A percentile compares a stretch with the other conserved stretches of the same genome.
phyloP scores from a whole-genome alignment of 2,113 vertebrate species.

The Ameiurus melas region DNA sequence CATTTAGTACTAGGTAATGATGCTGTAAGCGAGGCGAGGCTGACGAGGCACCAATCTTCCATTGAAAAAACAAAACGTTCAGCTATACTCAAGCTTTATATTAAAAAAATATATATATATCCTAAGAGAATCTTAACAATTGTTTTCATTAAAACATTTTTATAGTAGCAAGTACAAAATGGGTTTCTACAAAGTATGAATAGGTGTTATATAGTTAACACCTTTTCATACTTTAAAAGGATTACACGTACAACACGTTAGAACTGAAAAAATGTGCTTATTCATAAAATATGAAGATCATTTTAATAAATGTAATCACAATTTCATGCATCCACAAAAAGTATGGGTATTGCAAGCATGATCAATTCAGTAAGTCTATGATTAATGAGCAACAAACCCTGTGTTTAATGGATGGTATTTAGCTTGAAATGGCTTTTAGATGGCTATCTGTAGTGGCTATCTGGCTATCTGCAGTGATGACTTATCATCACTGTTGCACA shows the following conservation, averaged over 20 bases:
- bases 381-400: background rate
- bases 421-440: slow-evolving; percentile 9
- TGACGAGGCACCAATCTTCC: background rate
- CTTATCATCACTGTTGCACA: background rate
- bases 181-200: background rate
- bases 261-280: background rate
- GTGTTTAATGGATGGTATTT: background rate
- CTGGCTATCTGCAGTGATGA: background rate
- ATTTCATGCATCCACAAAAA: background rate
- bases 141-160: background rate
- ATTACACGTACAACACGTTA: background rate
- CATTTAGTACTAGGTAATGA: slow-evolving; percentile 3
- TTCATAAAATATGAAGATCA: background rate
- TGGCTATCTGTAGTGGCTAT: too few species aligned
- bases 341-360: background rate
- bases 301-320: background rate
- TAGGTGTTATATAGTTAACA: background rate
- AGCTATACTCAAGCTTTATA: background rate
- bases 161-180: background rate
- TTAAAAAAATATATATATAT: too few species aligned
- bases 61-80: background rate
- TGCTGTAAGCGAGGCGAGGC: background rate
- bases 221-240: background rate
- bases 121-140: background rate
- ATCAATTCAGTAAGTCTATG: background rate